Evolutionary conservation across 2,113 vertebrate genomes (phyloP), one percentile per base, ranked within the genome.

Genomic region (Tragelaphus strepsiceros): DNA sequence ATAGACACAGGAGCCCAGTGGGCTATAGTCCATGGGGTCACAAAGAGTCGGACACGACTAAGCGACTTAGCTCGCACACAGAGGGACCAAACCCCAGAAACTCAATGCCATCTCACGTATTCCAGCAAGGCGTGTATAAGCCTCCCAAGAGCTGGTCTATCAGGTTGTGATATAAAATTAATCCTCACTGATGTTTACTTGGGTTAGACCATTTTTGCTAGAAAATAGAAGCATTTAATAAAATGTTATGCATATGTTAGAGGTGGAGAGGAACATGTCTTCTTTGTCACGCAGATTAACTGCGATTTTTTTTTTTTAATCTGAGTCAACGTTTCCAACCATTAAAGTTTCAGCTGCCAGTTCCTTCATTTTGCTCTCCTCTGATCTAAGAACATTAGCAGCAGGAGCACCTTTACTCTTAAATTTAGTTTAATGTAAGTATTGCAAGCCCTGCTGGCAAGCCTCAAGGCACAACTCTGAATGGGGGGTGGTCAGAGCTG

Each of bases 351-450:
- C 98, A 99, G 98, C 98, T 98, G 98, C 98, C 98, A 99, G 98
- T 97, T 98, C 97, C 98, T 98, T 99, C 98, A 97, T 99, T 99
- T 99, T 99, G 98, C 98, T 99, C 97, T 97, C 96, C 98, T 99
- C 98, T 99, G 99, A 99, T 99, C 98, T 99, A 97, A 99, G 98
- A 95, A 98, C 97, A 92, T 98, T 98, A 99, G 98, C 99, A 99
- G 99, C 99, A 98, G 99, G 99, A 98, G 98, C 98, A 99, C 98
- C 98, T 99, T 99, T 98, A 99, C 98, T 99, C 99, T 99, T 98
- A 99, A 99, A 99, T 99, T 99, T 99, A 98, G 98, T 98, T 99
- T 98, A 99, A 99, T 98, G 98, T 99, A 98, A 98, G 98, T 98
- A 98, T 96, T 98, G 98, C 98, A 98, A 99, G 98, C 97, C 99